phyloP scores from a whole-genome alignment of 2,888 invertebrate genomes.

The Yponomeuta plumbellus region DNA sequence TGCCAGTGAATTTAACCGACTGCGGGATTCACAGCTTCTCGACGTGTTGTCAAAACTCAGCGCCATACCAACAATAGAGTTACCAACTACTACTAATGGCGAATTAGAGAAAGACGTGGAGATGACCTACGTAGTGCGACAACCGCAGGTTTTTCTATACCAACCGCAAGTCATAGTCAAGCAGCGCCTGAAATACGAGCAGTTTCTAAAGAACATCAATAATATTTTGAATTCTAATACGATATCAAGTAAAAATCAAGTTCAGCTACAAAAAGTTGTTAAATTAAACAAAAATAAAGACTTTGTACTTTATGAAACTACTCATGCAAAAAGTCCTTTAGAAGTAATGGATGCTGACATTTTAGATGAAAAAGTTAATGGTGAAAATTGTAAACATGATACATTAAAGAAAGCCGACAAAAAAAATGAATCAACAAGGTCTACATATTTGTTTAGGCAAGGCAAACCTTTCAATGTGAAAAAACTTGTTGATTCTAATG shows the following conservation, averaged over 20 bases:
- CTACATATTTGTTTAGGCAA: neutral
- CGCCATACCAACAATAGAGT: neutral
- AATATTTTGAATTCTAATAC: constrained; percentile 19
- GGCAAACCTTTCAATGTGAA: neutral
- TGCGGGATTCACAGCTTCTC: neutral
- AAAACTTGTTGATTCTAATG: neutral
- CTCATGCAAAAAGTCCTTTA: constrained; percentile 21
- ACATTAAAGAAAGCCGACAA: neutral
- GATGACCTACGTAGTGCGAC: constrained; percentile 26
- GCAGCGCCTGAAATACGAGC: constrained; percentile 25
- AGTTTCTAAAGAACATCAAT: constrained; percentile 22
- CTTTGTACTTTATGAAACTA: neutral
- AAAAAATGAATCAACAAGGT: neutral
- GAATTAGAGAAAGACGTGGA: constrained; percentile 27
- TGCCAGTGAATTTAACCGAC: neutral
- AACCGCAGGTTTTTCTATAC: constrained; percentile 27
- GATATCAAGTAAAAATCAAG: constrained; percentile 21
- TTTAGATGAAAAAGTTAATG: neutral
- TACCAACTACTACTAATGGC: constrained; percentile 13
- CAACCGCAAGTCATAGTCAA: constrained; percentile 28
- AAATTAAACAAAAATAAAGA: constrained; percentile 23
- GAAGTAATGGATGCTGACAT: constrained; percentile 3
- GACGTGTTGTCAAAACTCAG: constrained; percentile 1
- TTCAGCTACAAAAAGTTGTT: constrained; percentile 25
- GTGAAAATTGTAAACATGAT: neutral